Percentiles rank a stretch among this genome's conserved stretches.
These are phyloP conservation scores for Podarcis raffonei DNA, from an alignment of 2,113 vertebrate genomes.

Conservation along the genomic window DNA sequence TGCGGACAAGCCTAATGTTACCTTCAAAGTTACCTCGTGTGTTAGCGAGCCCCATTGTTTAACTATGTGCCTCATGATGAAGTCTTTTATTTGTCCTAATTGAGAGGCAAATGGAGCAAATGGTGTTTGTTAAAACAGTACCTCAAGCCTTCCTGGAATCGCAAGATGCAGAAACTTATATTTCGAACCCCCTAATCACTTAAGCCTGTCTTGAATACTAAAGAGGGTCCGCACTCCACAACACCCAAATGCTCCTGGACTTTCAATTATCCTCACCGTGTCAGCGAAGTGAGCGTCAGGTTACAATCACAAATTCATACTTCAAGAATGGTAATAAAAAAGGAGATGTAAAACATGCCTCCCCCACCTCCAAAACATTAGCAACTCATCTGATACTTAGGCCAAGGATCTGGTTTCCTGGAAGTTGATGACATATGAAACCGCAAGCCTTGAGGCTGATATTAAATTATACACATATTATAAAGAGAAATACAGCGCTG, in stretches of 20 bases:
- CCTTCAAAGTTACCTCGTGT: too few relatives aligned
- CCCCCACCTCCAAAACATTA: slow-evolving; percentile 74
- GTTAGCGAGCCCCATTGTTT: too few relatives aligned
- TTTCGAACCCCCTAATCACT: neutral
- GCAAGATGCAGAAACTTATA: neutral
- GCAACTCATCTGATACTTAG: slow-evolving; percentile 80
- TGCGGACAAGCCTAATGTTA: too few relatives aligned
- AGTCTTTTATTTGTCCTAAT: too few relatives aligned
- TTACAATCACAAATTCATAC: slow-evolving; percentile 75
- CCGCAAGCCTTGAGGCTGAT: slow-evolving; percentile 62
- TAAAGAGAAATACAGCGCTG: slow-evolving; percentile 54
- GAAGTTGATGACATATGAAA: slow-evolving; percentile 66
- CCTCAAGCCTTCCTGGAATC: neutral
- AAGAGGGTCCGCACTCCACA: neutral
- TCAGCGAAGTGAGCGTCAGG: slow-evolving; percentile 54
- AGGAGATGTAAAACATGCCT: slow-evolving; percentile 75
- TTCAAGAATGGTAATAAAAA: slow-evolving; percentile 81
- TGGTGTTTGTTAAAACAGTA: neutral
- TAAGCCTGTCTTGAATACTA: slow-evolving; percentile 35
- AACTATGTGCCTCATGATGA: too few relatives aligned
- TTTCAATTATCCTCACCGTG: slow-evolving; percentile 73
- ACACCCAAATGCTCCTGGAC: slow-evolving; percentile 69
- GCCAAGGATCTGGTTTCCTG: slow-evolving; percentile 76
- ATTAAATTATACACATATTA: slow-evolving; percentile 63
- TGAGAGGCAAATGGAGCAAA: too few relatives aligned